Evolutionary conservation across 2,113 vertebrate genomes (phyloP), one percentile per base, ranked within the genome.

Genomic region (Erinaceus europaeus): DNA sequence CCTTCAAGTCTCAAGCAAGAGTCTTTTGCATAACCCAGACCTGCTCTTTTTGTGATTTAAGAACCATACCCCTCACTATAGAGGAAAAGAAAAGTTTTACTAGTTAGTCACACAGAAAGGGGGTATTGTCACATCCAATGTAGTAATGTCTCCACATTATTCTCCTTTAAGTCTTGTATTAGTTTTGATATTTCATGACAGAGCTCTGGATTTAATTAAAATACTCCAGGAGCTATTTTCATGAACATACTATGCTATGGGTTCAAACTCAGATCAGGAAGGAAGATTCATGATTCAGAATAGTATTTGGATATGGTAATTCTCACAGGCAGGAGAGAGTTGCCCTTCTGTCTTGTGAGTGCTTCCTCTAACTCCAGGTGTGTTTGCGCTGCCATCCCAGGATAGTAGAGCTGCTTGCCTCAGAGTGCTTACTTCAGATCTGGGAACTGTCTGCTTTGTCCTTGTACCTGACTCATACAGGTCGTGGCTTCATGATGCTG

Each of bases 171-270:
- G 44, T 71, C 48, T 91, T 9, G 62, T 59, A 67, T 74, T 82
- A 90, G 62, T 27, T 53, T 29, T 89, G 46, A 14, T 81, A 38
- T 74, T 93, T 88, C 21, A 61, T 50, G 74, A 48, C 14, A 77
- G 90, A 91, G 55, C 79, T 55, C 38, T 79, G 61, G 61, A 76
- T 89, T 77, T 93, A 78, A 74, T 48, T 32, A n/a, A 14, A 83
- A 34, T 76, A 72, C 12, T 85, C 20, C 17, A 14, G 72, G 59
- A 44, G 38, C 79, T 88, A 29, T 79, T 92, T 83, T 20, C 5
- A 1, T 61, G 29, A 74, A n/a, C 25, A 29, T 57, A 27, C 4
- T 57, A 23, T 50, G 38, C 50, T 42, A 52, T 18, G 44, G 29
- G 25, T 84, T 92, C 62, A 73, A 27, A 78, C 46, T 83, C 36